Percentiles rank a stretch among this genome's conserved stretches.
phyloP scores from a whole-genome alignment of 2,113 vertebrate species.

The Bubo scandiacus region DNA sequence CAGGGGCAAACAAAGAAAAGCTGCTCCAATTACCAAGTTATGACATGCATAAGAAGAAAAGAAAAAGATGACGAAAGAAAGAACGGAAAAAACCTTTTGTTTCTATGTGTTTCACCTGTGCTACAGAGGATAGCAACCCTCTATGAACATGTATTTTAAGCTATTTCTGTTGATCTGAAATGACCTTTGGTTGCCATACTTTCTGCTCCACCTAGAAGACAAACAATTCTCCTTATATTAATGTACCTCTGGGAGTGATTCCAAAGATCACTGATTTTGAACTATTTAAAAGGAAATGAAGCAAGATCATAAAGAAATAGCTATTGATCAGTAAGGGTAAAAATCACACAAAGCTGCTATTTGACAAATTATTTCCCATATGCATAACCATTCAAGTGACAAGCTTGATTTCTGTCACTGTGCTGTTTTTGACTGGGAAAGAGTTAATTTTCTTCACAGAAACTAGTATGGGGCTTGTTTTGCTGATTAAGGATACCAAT shows the following conservation, averaged over 20 bases:
- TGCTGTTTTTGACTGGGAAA: too few relatives aligned
- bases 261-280: background rate
- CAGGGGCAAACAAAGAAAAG: background rate
- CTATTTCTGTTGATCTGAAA: background rate
- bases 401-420: background rate
- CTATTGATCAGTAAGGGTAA: background rate
- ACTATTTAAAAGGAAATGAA: background rate
- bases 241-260: background rate
- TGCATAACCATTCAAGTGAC: background rate
- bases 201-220: background rate
- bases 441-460: too few relatives aligned
- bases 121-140: background rate
- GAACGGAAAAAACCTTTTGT: rapidly evolving
- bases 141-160: background rate
- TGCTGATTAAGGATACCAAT: too few relatives aligned
- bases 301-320: background rate
- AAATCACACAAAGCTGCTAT: background rate
- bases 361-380: background rate
- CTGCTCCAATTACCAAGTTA: background rate
- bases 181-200: background rate
- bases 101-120: background rate
- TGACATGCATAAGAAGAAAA: background rate
- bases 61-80: background rate
- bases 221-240: background rate
- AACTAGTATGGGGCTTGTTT: too few relatives aligned